Evolutionary conservation across 2,888 invertebrate species (phyloP).

Genomic region (Zeuzera pyrina): DNA sequence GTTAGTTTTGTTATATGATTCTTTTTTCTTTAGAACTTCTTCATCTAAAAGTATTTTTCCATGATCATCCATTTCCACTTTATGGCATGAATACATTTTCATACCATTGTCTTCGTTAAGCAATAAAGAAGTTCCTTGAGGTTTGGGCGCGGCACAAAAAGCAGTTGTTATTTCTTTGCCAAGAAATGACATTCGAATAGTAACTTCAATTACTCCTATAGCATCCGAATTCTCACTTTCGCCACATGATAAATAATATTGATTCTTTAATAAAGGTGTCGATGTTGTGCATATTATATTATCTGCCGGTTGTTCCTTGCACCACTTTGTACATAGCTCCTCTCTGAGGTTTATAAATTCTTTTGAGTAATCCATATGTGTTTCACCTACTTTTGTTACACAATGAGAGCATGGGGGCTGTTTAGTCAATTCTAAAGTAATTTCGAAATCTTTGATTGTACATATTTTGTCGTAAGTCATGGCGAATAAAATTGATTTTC

Average conservation of each 20-base stretch:
- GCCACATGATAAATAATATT: constrained; percentile 52
- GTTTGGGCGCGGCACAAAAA: constrained; percentile 43
- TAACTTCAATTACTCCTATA: constrained; percentile 56
- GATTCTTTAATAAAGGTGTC: constrained; percentile 48
- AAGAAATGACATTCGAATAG: constrained; percentile 57
- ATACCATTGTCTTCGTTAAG: constrained; percentile 56
- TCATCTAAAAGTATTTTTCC: constrained; percentile 60
- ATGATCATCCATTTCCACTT: constrained; percentile 61
- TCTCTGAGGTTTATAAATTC: constrained; percentile 45
- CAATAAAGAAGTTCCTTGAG: constrained; percentile 38
- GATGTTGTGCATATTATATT: constrained; percentile 57
- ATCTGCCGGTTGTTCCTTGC: constrained; percentile 46
- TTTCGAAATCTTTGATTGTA: constrained; percentile 44
- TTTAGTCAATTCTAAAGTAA: constrained; percentile 45
- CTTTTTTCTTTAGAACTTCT: constrained; percentile 32
- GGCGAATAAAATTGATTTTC: constrained; percentile 58
- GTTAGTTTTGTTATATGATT: constrained; percentile 16
- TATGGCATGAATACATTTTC: constrained; percentile 59
- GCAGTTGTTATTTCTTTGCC: constrained; percentile 65
- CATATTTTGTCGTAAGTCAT: constrained; percentile 67
- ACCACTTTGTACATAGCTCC: constrained; percentile 55
- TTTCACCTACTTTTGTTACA: constrained; percentile 52
- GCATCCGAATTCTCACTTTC: constrained; percentile 39
- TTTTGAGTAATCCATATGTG: constrained; percentile 48
- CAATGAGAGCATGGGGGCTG: constrained; percentile 57